phyloP scores from a whole-genome alignment of 2,113 vertebrate species.

The Antennarius striatus region DNA sequence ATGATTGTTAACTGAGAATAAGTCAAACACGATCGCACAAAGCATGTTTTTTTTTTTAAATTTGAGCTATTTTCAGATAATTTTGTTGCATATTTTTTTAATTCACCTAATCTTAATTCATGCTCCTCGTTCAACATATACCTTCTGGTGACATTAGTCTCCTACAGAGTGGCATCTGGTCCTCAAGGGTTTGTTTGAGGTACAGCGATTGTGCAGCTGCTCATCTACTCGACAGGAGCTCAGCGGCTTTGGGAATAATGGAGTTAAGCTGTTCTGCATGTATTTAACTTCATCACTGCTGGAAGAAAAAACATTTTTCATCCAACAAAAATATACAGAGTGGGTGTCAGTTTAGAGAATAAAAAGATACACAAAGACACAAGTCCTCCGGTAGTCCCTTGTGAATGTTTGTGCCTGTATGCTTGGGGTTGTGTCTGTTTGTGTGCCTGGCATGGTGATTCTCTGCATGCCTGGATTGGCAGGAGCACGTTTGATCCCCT shows the following conservation, averaged over 20 bases:
- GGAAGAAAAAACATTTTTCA: neutral
- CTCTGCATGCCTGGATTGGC: conserved; percentile 34
- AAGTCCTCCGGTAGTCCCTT: conserved; percentile 1
- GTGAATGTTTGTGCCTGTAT: conserved; percentile 16
- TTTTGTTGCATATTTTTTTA: too few relatives aligned
- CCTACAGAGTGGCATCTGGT: conserved; percentile 12
- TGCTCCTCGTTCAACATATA: neutral
- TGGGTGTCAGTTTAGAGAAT: neutral
- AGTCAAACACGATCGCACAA: too few relatives aligned
- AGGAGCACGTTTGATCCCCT: conserved; percentile 23
- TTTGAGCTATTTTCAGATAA: neutral
- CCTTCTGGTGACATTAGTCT: neutral
- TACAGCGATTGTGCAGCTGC: neutral
- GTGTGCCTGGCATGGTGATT: conserved; percentile 27
- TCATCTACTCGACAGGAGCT: conserved; percentile 25
- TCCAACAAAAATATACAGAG: neutral
- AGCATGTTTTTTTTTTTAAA: neutral
- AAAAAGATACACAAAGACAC: neutral
- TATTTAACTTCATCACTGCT: neutral
- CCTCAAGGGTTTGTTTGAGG: neutral
- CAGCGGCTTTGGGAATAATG: neutral
- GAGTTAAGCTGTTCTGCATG: neutral
- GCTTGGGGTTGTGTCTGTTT: conserved; percentile 6
- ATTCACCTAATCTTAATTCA: too few relatives aligned
- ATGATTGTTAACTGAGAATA: neutral